Conservation (phyloP, 2,797 vertebrate genomes). For the Lerista edwardsae region DNA sequence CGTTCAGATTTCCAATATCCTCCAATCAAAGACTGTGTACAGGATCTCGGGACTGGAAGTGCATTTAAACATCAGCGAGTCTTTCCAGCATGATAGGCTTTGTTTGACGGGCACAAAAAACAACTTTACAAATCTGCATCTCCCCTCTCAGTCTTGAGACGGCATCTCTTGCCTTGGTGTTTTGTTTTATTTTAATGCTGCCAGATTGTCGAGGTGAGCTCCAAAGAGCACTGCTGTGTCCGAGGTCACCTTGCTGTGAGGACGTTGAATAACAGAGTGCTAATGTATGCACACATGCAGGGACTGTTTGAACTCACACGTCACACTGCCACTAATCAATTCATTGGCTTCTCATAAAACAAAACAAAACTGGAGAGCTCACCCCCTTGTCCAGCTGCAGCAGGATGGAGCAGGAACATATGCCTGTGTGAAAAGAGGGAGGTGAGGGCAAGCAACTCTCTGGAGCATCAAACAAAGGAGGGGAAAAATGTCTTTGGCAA, state of each 20-base stretch:
- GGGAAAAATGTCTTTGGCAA: slow-evolving; percentile 85
- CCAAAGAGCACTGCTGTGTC: slow-evolving; percentile 52
- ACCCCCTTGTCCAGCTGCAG: slow-evolving; percentile 86
- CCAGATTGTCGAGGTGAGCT: slow-evolving; percentile 65
- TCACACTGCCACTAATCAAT: slow-evolving; percentile 69
- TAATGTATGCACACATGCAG: slow-evolving; percentile 66
- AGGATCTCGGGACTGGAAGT: background rate
- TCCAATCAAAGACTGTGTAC: background rate
- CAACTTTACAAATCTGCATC: background rate
- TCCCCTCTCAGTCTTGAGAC: background rate
- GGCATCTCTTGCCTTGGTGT: background rate
- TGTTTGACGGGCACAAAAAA: slow-evolving; percentile 22
- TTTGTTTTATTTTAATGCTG: slow-evolving; percentile 67
- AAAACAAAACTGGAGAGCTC: slow-evolving; percentile 33
- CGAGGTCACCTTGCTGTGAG: slow-evolving; percentile 63
- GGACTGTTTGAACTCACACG: slow-evolving; percentile 62
- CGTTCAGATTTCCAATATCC: slow-evolving; percentile 1
- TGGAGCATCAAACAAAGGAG: slow-evolving; percentile 88
- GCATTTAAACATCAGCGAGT: background rate
- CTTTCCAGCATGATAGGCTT: slow-evolving; percentile 36
- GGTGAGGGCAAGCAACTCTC: slow-evolving; percentile 72
- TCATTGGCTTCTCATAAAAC: slow-evolving; percentile 67
- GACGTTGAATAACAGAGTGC: slow-evolving; percentile 68
- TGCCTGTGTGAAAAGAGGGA: slow-evolving; percentile 81
- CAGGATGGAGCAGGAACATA: slow-evolving; percentile 87